Conservation (phyloP, 2,888 invertebrate species). For the Embidobia sp. region DNA sequence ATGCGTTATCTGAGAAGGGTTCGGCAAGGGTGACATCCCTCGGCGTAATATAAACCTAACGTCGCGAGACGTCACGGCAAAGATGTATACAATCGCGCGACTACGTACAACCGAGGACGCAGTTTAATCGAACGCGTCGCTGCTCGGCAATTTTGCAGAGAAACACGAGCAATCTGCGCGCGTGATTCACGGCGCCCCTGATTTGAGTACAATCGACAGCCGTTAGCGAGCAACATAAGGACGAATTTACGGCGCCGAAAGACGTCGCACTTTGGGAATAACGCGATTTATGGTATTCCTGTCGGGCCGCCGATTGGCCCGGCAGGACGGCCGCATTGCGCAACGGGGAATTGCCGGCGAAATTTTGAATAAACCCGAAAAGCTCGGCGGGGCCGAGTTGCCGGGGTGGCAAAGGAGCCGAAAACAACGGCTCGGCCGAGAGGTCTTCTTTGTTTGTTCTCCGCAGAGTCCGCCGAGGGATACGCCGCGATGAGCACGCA, state of each 20-base stretch:
- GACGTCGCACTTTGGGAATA: conserved; percentile 59
- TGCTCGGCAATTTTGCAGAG: conserved; percentile 38
- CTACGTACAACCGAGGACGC: too few species aligned
- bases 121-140: conserved; percentile 47
- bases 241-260: conserved; percentile 16
- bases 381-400: too few species aligned
- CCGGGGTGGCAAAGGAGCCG: conserved; percentile 31
- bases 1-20: conserved; percentile 81
- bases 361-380: conserved; percentile 45
- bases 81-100: too few species aligned
- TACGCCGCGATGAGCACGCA: conserved; percentile 75
- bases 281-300: conserved; percentile 74
- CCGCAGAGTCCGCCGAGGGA: conserved; percentile 67
- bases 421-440: conserved; percentile 3
- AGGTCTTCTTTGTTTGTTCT: conserved; percentile 54
- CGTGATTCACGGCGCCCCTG: conserved; percentile 25
- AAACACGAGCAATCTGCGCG: conserved; percentile 42
- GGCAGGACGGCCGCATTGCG: conserved; percentile 68
- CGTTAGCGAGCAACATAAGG: conserved; percentile 14
- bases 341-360: conserved; percentile 40
- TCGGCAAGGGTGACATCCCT: conserved; percentile 81
- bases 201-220: background rate
- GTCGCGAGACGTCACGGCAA: conserved; percentile 69
- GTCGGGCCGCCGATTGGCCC: conserved; percentile 71
- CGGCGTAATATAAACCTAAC: conserved; percentile 78